Conservation (phyloP, 1,140 invertebrate species). For the Brachionus plicatilis region DNA sequence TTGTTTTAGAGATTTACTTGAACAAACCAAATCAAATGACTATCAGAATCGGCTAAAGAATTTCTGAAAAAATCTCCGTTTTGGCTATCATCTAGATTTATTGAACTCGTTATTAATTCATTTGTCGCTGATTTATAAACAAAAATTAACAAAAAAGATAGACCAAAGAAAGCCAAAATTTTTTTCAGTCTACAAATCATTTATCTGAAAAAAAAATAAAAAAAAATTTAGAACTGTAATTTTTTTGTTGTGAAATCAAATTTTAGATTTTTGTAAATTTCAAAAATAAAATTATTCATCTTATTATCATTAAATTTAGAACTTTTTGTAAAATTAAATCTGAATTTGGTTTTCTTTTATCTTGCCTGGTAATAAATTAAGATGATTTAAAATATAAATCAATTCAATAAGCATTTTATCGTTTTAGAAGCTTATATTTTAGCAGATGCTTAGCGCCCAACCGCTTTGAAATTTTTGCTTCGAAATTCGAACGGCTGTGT, state of each 20-base stretch:
- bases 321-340: not conserved
- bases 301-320: not conserved
- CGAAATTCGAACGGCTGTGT: no score
- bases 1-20: conserved; percentile 60
- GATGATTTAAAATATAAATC: not conserved
- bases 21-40: conserved; percentile 69
- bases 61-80: not conserved
- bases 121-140: not conserved
- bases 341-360: not conserved
- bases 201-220: not conserved
- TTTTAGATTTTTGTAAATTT: not conserved
- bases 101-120: not conserved
- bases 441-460: no score
- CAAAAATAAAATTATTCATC: not conserved
- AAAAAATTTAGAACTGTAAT: no score
- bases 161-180: not conserved
- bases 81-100: not conserved
- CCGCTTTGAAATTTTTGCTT: no score
- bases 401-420: no score
- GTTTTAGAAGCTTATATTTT: no score
- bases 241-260: not conserved
- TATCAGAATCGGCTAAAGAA: conserved; percentile 50
- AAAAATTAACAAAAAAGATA: not conserved
- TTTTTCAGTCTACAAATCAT: conserved; percentile 15
- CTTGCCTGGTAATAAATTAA: not conserved